Evolutionary conservation across 2,888 invertebrate species (phyloP), one percentile per base, ranked within the genome.

Genomic region (Napeogenes sylphis): DNA sequence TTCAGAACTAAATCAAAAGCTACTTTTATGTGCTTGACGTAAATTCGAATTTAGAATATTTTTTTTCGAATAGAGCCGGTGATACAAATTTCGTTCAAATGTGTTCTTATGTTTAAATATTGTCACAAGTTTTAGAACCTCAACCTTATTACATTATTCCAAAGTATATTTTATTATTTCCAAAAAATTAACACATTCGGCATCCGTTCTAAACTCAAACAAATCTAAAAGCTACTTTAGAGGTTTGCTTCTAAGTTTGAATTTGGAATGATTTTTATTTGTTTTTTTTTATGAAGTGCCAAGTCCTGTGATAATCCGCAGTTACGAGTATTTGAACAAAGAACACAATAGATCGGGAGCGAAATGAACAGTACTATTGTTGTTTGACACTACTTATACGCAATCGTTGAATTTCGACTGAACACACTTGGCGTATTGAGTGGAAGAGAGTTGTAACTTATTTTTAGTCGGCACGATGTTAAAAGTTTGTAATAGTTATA

Each of bases 251-350:
- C 12, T 62, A 66, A 59, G 64, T 66, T 63, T 63, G 59, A 68
- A 62, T 59, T 64, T 64, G 10, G 62, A 58, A 60, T 59, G 42
- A 51, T 56, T 61, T 30, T 30, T 51, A 10, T 8, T 12, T 58
- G 42, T 68, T 69, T 71, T 71, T 72, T 70, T 68, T 64, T 59
- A 68, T 73, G 65, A 54, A 69, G 56, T 42, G 68, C 78, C 77
- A 74, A 74, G 81, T 81, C 79, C 80, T 82, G 79, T 76, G 78
- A 82, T 85, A 86, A 87, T 87, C 86, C 87, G 73, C 75, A 77
- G 81, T 85, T 83, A 85, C 82, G 82, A 82, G 79, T 72, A 76
- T 75, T 63, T 63, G 70, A 71, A 82, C 81, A 81, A 83, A 69
- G 67, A 63, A 58, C 57, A 71, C 73, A 76, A 76, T 73, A 55